Percentiles rank a stretch among this genome's conserved stretches.
phyloP scores from a whole-genome alignment of 1,140 invertebrate genomes.

The Melanaphis sacchari region DNA sequence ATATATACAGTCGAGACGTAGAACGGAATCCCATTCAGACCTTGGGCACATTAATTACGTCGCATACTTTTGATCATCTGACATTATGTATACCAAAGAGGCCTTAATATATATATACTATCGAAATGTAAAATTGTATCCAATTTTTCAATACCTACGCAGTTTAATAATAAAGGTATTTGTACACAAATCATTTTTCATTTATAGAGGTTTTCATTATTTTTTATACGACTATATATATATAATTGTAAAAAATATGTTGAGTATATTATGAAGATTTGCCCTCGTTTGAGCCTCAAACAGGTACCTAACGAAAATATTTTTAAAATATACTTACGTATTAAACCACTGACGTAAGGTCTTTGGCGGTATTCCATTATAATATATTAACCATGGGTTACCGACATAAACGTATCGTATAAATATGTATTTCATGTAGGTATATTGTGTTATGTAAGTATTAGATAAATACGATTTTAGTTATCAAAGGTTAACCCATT shows the following conservation, averaged over 20 bases:
- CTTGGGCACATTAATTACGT: constrained; percentile 40
- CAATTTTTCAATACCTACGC: constrained; percentile 50
- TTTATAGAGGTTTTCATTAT: not conserved
- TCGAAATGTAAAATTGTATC: constrained; percentile 8
- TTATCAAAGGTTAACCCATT: not conserved
- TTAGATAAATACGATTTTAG: not conserved
- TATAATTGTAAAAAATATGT: not conserved
- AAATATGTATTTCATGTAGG: not conserved
- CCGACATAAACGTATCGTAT: not conserved
- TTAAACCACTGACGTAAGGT: not conserved
- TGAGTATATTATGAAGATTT: not conserved
- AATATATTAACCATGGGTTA: not conserved
- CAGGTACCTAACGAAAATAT: constrained; percentile 43
- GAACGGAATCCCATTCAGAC: constrained; percentile 38
- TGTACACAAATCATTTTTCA: constrained; percentile 11
- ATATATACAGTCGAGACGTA: constrained; percentile 25
- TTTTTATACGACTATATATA: not conserved
- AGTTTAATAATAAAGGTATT: not conserved
- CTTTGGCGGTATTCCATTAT: constrained; percentile 42
- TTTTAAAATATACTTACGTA: constrained; percentile 3
- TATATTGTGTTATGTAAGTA: constrained; percentile 17
- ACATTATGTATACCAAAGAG: constrained; percentile 7
- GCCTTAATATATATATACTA: not conserved
- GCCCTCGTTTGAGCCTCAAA: constrained; percentile 49
- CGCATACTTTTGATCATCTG: constrained; percentile 24